Percentiles rank a stretch among this genome's conserved stretches.
Conservation (phyloP, 1,140 invertebrate species). For the Ectropis grisescens region DNA sequence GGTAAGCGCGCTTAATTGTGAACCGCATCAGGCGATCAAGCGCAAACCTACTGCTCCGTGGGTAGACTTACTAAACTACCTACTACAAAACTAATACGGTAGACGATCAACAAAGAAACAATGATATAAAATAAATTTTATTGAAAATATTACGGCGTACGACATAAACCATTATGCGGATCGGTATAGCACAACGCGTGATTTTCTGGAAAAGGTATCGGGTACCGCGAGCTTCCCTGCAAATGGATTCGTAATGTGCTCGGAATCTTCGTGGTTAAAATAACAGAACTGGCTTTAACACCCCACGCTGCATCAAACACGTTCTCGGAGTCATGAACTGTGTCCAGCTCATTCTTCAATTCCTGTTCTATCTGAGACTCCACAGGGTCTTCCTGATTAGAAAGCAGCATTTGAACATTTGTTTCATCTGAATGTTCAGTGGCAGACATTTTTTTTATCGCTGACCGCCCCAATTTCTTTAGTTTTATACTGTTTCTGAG, state of each 20-base stretch:
- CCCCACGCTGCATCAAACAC: too few species aligned
- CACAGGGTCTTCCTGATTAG: neutral
- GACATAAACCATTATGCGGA: slow-evolving; percentile 22
- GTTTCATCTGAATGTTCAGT: neutral
- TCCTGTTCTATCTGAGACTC: slow-evolving; percentile 1
- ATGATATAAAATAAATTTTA: slow-evolving; percentile 5
- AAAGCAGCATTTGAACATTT: neutral
- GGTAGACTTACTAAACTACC: too few species aligned
- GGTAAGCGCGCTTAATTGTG: too few species aligned
- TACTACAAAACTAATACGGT: too few species aligned
- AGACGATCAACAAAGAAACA: too few species aligned
- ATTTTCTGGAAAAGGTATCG: slow-evolving; percentile 26
- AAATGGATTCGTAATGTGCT: slow-evolving; percentile 15
- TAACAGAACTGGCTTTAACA: neutral
- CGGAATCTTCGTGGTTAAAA: too few species aligned
- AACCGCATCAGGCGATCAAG: too few species aligned
- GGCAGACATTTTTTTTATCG: neutral
- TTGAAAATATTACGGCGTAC: slow-evolving; percentile 24
- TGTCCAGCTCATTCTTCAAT: slow-evolving; percentile 2
- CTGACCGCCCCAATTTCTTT: neutral
- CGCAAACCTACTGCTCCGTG: too few species aligned
- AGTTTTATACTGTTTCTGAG: too few species aligned
- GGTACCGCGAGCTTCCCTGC: slow-evolving; percentile 15
- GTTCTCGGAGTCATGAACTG: neutral
- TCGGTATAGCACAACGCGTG: slow-evolving; percentile 27